Evolutionary conservation across 2,888 invertebrate species (phyloP).

Genomic region (Trissolcus japonicus): DNA sequence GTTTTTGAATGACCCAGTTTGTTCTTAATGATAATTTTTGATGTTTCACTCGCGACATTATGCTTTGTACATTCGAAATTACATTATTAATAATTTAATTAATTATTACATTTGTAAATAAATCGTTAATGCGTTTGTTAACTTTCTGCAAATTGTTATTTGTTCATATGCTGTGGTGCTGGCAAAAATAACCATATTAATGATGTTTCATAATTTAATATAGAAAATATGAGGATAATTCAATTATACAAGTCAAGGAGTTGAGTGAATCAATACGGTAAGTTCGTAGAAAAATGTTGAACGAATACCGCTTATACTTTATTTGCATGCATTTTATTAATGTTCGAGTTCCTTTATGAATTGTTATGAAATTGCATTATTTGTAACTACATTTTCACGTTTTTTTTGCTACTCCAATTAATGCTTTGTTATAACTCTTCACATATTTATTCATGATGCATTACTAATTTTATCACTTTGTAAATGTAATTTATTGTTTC

Average conservation of each 20-base stretch:
- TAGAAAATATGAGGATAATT: conserved; percentile 75
- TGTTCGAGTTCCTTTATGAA: too few relatives aligned
- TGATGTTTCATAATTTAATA: conserved; percentile 61
- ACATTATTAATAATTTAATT: not conserved
- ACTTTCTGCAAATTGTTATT: not conserved
- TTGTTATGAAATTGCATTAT: too few relatives aligned
- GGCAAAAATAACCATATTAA: conserved; percentile 63
- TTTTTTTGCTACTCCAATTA: too few relatives aligned
- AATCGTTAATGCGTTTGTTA: not conserved
- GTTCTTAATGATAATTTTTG: not conserved
- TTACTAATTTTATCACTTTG: too few relatives aligned
- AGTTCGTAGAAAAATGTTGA: conserved; percentile 63
- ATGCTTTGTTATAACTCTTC: not conserved
- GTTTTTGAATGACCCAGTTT: not conserved
- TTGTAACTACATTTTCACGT: too few relatives aligned
- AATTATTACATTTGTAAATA: not conserved
- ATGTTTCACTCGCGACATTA: not conserved
- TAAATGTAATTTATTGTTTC: too few relatives aligned
- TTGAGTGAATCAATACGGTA: conserved; percentile 78
- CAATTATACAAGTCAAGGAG: conserved; percentile 77
- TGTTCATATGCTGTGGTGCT: conserved; percentile 56
- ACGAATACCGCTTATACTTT: conserved; percentile 7
- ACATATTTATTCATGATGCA: not conserved
- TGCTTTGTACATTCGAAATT: not conserved
- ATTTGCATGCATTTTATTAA: not conserved